These are phyloP conservation scores for Gryon sp. DNA, from an alignment of 1,140 invertebrate species.

Conservation along the genomic window DNA sequence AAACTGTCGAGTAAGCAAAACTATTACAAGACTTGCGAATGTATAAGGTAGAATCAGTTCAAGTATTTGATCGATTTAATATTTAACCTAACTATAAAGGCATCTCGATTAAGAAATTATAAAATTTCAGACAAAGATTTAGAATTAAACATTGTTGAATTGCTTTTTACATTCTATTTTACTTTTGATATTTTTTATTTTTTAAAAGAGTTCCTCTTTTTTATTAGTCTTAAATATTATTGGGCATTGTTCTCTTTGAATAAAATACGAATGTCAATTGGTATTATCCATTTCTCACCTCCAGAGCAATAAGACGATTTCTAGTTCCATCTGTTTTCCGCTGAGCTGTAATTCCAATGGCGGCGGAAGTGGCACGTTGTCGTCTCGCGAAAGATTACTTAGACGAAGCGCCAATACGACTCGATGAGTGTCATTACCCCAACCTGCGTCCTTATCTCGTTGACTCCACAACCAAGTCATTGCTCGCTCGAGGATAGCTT, in stretches of 20 bases:
- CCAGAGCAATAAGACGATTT: slow-evolving; percentile 88
- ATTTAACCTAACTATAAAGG: too few species aligned
- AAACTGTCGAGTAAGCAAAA: slow-evolving; percentile 20
- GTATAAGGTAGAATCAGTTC: slow-evolving; percentile 1
- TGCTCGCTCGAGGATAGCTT: slow-evolving; percentile 81
- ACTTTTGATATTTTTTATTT: too few species aligned
- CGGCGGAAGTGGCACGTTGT: slow-evolving; percentile 78
- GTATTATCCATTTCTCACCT: slow-evolving; percentile 80
- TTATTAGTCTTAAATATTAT: too few species aligned
- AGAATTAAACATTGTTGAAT: too few species aligned
- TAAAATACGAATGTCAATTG: too few species aligned
- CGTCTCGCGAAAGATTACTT: slow-evolving; percentile 75
- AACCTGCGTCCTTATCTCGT: slow-evolving; percentile 85
- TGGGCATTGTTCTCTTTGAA: too few species aligned
- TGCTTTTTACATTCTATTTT: too few species aligned
- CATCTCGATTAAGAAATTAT: too few species aligned
- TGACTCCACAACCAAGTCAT: slow-evolving; percentile 84
- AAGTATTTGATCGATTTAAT: not conserved
- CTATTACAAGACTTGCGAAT: slow-evolving; percentile 18
- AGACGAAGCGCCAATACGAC: slow-evolving; percentile 83
- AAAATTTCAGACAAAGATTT: too few species aligned
- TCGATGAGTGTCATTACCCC: slow-evolving; percentile 87
- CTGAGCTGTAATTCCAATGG: slow-evolving; percentile 87
- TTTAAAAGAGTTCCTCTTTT: too few species aligned
- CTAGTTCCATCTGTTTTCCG: slow-evolving; percentile 90